Evolutionary conservation across 2,888 invertebrate species (phyloP).

Genomic region (Meandrusa payeni): DNA sequence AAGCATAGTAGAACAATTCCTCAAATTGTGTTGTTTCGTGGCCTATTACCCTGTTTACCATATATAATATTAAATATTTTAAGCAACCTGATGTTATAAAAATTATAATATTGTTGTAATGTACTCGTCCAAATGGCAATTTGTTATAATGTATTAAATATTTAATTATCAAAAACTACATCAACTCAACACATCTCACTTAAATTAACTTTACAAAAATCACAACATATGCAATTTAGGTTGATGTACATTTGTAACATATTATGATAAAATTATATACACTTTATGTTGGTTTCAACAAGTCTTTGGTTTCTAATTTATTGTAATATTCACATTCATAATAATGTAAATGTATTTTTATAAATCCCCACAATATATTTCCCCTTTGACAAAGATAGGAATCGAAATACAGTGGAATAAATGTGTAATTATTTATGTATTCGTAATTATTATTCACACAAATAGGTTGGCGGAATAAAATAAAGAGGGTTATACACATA

Average conservation of each 20-base stretch:
- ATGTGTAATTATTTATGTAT: slow-evolving; percentile 6
- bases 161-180: slow-evolving; percentile 80
- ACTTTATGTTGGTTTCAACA: slow-evolving; percentile 48
- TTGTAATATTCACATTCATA: slow-evolving; percentile 70
- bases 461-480: slow-evolving; percentile 16
- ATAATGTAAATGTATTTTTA: slow-evolving; percentile 52
- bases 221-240: slow-evolving; percentile 62
- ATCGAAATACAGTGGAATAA: slow-evolving; percentile 17
- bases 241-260: slow-evolving; percentile 55
- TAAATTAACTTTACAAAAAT: slow-evolving; percentile 73
- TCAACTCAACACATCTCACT: slow-evolving; percentile 63
- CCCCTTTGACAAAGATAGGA: slow-evolving; percentile 38
- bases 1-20: slow-evolving; percentile 14
- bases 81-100: background rate
- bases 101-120: slow-evolving; percentile 25
- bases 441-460: slow-evolving; percentile 5
- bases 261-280: slow-evolving; percentile 61
- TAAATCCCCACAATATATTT: slow-evolving; percentile 55
- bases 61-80: slow-evolving; percentile 28
- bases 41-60: slow-evolving; percentile 75
- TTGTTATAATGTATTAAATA: slow-evolving; percentile 54
- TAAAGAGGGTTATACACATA: slow-evolving; percentile 8
- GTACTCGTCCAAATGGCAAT: slow-evolving; percentile 65
- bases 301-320: slow-evolving; percentile 69
- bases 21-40: slow-evolving; percentile 33